Evolutionary conservation across 2,888 invertebrate genomes (phyloP), one percentile per base, ranked within the genome.

Genomic region (Campoletis raptor): DNA sequence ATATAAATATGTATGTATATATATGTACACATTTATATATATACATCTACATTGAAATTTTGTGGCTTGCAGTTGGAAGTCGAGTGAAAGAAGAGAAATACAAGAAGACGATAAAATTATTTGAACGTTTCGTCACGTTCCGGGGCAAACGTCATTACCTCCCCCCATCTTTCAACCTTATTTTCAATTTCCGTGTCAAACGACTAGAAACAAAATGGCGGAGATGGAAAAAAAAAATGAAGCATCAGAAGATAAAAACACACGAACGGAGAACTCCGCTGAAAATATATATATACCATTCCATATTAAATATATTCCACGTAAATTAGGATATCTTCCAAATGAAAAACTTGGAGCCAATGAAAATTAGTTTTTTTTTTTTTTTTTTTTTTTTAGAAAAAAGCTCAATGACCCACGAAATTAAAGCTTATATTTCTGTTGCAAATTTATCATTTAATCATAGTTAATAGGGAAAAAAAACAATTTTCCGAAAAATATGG

Each of bases 111-210:
- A 69, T 67, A 78, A 80, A 84, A 83, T 83, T 79, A 84, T 84
- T 84, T 57, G 86, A 84, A 70, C 81, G 69, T 77, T 74, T 64
- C 81, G 74, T 84, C 81, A 79, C 81, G 86, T 70, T 81, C 69
- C 42, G 52, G 78, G 54, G 54, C 69, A 79, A 81, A 86, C 74
- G 84, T 86, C 86, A 86, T 86, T 86, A 86, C 78, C 74, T 81
- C 73, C 81, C 73, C 79, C 78, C 86, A 74, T 70, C 81, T 83
- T 78, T 69, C 83, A 66, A 86, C 74, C 69, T 74, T 74, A 86
- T 86, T 84, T 86, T 86, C 83, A 86, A 86, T 86, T 86, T 86
- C 86, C 83, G 83, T 84, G 81, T 81, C 81, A 84, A 79, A 81
- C 81, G 83, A 70, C 81, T 64, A 84, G 81, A 84, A 86, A 86